Percentiles rank a stretch among this genome's conserved stretches.
phyloP scores from a whole-genome alignment of 2,113 vertebrate genomes.

The Trogon surrucura region DNA sequence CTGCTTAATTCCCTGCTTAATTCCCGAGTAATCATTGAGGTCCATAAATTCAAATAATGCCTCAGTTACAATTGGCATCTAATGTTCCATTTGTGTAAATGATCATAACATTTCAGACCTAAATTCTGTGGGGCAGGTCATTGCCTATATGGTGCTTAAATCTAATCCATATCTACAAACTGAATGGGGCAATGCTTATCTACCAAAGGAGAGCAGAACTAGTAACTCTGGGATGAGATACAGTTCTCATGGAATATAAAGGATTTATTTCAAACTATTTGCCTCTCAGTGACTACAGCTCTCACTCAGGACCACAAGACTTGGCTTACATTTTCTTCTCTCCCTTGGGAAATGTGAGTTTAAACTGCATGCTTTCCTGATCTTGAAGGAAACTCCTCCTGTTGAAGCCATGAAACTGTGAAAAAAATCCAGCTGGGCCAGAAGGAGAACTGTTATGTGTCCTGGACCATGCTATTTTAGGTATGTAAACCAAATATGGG shows the following conservation, averaged over 20 bases:
- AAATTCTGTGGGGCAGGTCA: not conserved
- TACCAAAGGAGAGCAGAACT: not conserved
- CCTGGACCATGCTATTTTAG: not conserved
- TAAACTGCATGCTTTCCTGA: not conserved
- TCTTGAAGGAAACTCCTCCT: not conserved
- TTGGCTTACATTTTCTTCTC: not conserved
- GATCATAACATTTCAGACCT: not conserved
- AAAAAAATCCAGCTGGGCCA: not conserved
- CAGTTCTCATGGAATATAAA: not conserved
- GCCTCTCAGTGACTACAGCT: not conserved
- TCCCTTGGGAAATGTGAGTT: not conserved
- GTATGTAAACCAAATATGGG: not conserved
- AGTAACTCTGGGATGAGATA: not conserved
- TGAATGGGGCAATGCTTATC: not conserved
- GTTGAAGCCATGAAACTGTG: not conserved
- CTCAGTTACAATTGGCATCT: not conserved
- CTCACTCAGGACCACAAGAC: not conserved
- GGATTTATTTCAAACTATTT: not conserved
- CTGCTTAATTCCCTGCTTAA: not conserved
- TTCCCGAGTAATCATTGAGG: not conserved
- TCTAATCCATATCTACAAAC: not conserved
- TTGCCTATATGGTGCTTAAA: not conserved
- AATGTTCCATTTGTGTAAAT: not conserved
- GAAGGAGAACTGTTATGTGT: not conserved
- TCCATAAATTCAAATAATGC: not conserved